phyloP scores from a whole-genome alignment of 2,113 vertebrate genomes.

The Cacatua alba region DNA sequence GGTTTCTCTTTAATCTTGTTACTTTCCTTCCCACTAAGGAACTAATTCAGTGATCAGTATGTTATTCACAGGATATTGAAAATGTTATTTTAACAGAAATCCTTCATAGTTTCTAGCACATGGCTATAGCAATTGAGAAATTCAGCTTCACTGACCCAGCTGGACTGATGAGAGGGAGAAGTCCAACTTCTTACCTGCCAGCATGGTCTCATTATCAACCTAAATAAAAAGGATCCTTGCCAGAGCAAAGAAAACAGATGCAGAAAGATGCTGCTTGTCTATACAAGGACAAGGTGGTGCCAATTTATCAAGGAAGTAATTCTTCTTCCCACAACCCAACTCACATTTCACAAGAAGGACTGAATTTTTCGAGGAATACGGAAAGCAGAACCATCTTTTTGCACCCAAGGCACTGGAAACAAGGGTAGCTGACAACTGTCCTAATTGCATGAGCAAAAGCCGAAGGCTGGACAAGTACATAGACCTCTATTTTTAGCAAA shows the following conservation, averaged over 20 bases:
- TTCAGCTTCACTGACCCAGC: constrained; percentile 43
- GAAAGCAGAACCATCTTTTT: neutral
- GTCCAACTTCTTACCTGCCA: constrained; percentile 60
- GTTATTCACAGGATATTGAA: constrained; percentile 20
- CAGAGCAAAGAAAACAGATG: constrained; percentile 41
- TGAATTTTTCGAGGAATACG: neutral
- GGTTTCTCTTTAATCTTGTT: constrained; percentile 42
- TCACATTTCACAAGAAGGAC: neutral
- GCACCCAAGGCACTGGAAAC: neutral
- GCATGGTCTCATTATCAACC: constrained; percentile 57
- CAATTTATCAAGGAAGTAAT: neutral
- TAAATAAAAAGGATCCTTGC: constrained; percentile 36
- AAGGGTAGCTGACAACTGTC: neutral
- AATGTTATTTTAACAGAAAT: constrained; percentile 3
- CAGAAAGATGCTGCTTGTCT: neutral
- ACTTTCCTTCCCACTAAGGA: constrained; percentile 23
- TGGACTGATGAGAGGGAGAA: constrained; percentile 46
- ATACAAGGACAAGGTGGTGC: neutral
- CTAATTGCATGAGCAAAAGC: constrained; percentile 11
- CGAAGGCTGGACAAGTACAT: neutral
- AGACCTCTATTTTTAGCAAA: neutral
- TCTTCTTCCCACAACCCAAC: neutral
- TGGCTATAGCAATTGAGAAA: constrained; percentile 46
- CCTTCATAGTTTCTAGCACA: neutral
- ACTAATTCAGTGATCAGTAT: constrained; percentile 10